phyloP scores from a whole-genome alignment of 2,113 vertebrate species.

The Vulpes lagopus region DNA sequence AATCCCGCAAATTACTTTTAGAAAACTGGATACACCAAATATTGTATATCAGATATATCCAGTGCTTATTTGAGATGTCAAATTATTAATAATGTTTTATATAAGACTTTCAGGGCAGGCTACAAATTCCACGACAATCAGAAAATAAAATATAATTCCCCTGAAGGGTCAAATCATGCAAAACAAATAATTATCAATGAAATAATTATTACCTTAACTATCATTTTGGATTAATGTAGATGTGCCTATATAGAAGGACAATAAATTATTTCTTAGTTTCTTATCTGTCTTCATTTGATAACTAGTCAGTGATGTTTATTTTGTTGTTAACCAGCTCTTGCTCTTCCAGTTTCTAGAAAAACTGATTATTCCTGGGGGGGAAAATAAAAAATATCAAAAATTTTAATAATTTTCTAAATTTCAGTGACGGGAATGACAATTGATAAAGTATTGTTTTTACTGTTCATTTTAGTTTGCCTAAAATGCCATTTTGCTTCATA shows the following conservation, averaged over 20 bases:
- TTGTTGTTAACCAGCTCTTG: neutral
- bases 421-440: neutral
- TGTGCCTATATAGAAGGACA: neutral
- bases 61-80: conserved; percentile 16
- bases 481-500: neutral
- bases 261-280: neutral
- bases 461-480: neutral
- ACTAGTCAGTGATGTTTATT: neutral
- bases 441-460: neutral
- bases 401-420: neutral
- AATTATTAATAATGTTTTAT: neutral
- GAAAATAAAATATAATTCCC: neutral
- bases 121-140: neutral
- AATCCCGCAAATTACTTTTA: neutral
- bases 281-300: neutral
- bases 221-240: neutral
- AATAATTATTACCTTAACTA: neutral
- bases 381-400: neutral
- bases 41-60: neutral
- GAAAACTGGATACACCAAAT: neutral
- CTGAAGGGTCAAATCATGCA: neutral
- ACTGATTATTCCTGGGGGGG: neutral
- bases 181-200: neutral
- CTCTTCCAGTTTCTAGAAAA: neutral
- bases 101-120: neutral